Percentiles rank a stretch among this genome's conserved stretches.
Conservation (phyloP, 2,797 vertebrate genomes). For the Limnodromus scolopaceus region DNA sequence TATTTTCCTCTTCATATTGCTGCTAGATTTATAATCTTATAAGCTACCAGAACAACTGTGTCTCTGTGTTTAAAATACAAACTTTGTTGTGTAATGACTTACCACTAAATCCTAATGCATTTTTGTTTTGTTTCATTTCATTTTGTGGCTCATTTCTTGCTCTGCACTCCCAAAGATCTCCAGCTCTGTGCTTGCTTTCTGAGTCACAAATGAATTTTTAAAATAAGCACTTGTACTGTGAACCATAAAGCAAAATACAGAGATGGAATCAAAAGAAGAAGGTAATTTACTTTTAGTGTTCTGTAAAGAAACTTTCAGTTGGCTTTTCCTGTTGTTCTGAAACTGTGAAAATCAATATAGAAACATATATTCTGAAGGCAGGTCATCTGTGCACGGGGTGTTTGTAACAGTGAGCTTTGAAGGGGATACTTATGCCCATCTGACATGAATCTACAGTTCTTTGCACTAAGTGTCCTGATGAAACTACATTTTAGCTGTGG, state of each 20-base stretch:
- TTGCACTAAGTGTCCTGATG: constrained; percentile 74
- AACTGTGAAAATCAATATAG: constrained; percentile 80
- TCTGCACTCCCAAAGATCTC: constrained; percentile 34
- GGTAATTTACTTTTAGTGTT: constrained; percentile 80
- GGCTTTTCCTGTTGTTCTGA: constrained; percentile 80
- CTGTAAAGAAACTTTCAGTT: constrained; percentile 79
- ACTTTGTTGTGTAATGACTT: constrained; percentile 34
- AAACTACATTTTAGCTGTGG: constrained; percentile 71
- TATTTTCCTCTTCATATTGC: neutral
- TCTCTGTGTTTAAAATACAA: constrained; percentile 47
- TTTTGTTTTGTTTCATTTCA: constrained; percentile 64
- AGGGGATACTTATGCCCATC: constrained; percentile 68
- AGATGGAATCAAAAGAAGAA: constrained; percentile 77
- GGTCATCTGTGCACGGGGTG: constrained; percentile 62
- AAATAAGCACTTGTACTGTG: constrained; percentile 78
- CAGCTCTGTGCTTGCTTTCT: constrained; percentile 28
- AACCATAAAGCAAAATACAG: constrained; percentile 80
- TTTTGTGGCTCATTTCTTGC: constrained; percentile 64
- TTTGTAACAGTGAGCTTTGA: constrained; percentile 77
- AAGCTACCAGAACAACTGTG: neutral
- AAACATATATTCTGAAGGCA: constrained; percentile 77
- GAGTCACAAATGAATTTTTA: constrained; percentile 76
- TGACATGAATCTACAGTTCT: constrained; percentile 75
- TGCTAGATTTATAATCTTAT: constrained; percentile 14
- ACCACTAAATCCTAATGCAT: constrained; percentile 43